Percentiles rank a stretch among this genome's conserved stretches.
phyloP scores from a whole-genome alignment of 2,113 vertebrate genomes.

The Apaloderma vittatum region DNA sequence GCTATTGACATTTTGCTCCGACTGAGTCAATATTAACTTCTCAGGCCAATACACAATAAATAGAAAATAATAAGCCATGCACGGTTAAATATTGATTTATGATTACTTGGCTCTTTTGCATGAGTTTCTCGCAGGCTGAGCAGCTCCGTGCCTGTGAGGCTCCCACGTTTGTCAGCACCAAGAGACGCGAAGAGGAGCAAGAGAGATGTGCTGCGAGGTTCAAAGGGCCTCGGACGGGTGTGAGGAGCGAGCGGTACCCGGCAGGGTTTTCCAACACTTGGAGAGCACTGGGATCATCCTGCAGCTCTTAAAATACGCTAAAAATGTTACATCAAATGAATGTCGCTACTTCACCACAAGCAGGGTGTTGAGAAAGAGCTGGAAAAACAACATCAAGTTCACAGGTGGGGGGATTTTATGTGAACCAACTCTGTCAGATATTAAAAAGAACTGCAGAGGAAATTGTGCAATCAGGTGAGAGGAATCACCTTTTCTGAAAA shows the following conservation, averaged over 20 bases:
- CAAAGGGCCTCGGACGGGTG: not conserved
- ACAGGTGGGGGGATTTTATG: not conserved
- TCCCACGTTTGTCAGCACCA: rapidly evolving
- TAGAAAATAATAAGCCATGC: slow-evolving; percentile 45
- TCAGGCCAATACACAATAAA: slow-evolving; percentile 50
- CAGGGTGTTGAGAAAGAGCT: not conserved
- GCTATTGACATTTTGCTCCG: slow-evolving; percentile 47
- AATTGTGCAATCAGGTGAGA: not conserved
- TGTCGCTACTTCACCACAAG: rapidly evolving
- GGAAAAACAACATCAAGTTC: not conserved
- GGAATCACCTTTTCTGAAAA: not conserved
- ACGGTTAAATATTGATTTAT: slow-evolving; percentile 56
- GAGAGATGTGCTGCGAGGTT: not conserved
- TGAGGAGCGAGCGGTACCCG: not conserved
- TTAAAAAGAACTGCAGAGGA: not conserved
- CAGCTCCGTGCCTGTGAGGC: not conserved
- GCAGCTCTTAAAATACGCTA: not conserved
- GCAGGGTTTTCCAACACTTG: not conserved
- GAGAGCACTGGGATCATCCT: not conserved
- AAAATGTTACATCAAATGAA: not conserved
- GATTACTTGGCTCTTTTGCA: slow-evolving; percentile 54
- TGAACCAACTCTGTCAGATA: not conserved
- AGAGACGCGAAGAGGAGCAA: not conserved
- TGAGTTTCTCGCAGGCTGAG: slow-evolving; percentile 17
- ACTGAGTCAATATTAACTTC: slow-evolving; percentile 54